phyloP scores from a whole-genome alignment of 2,797 vertebrate species.

The Gallinago stenura region DNA sequence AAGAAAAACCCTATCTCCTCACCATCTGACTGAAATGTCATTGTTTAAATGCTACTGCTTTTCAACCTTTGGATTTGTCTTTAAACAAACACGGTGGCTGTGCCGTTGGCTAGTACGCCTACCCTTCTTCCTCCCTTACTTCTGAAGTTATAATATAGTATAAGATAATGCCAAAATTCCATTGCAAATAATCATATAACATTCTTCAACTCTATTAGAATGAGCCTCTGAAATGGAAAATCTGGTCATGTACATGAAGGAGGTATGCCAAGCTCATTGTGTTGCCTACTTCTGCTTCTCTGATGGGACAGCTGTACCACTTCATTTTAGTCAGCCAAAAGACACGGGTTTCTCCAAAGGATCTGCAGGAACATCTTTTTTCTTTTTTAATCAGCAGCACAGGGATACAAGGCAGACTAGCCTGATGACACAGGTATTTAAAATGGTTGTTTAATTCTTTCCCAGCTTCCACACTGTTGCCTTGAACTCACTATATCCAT shows the following conservation, averaged over 20 bases:
- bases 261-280: background rate
- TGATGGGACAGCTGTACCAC: background rate
- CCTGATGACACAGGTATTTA: background rate
- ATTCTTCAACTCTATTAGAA: background rate
- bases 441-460: background rate
- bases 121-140: background rate
- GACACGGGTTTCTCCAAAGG: background rate
- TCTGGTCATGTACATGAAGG: background rate
- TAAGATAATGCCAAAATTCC: background rate
- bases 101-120: background rate
- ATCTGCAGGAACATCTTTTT: background rate
- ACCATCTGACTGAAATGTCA: background rate
- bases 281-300: background rate
- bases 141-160: background rate
- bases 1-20: background rate
- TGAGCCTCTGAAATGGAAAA: background rate
- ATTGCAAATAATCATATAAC: background rate
- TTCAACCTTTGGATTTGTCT: background rate
- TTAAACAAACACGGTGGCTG: background rate
- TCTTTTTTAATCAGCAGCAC: background rate
- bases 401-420: background rate
- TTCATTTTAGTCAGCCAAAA: background rate
- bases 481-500: background rate
- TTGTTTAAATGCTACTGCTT: background rate
- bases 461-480: background rate